Evolutionary conservation across 2,888 invertebrate species (phyloP), one percentile per base, ranked within the genome.

Genomic region (Frankliniella intonsa): DNA sequence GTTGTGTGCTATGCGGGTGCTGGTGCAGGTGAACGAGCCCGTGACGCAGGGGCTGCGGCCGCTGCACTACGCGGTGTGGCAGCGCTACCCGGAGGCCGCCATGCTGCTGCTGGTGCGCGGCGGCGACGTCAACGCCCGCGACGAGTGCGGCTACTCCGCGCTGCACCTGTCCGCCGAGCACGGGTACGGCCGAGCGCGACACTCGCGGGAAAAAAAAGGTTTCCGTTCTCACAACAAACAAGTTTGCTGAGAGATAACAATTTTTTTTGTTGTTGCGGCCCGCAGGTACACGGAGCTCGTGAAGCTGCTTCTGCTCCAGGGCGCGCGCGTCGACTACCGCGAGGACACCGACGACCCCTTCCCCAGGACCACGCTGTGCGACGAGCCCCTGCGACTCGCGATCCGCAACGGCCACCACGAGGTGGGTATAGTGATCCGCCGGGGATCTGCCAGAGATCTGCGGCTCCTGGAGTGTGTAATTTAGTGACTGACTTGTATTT

Each of bases 1-100:
- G n/a, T n/a, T n/a, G n/a, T n/a, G n/a, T n/a, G n/a, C n/a, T n/a
- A n/a, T n/a, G n/a, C n/a, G n/a, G n/a, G n/a, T n/a, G n/a, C n/a
- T 17, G 55, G 55, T 55, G 69, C 69, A 91, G 89, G 91, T 93
- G 38, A 93, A 94, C 86, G 94, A 93, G 85, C 92, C 94, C 49
- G 95, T 96, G 51, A 94, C 94, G 0, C 94, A 95, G 87, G 97
- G 97, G 2, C 90, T 97, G 80, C 91, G 94, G 83, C 97, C 97
- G 0, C 89, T 97, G 62, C 97, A 97, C 89, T 97, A 97, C 88
- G 97, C 97, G 0, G 95, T 96, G 84, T 97, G 96, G 93, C 95
- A 95, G 87, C 91, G 95, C 49, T 92, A 94, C 87, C 90, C 92
- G 84, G 95, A 95, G 85, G 96, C 96, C 0, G 94, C 95, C 0